Conservation (phyloP, 2,888 invertebrate species). For the Acronicta alni region DNA sequence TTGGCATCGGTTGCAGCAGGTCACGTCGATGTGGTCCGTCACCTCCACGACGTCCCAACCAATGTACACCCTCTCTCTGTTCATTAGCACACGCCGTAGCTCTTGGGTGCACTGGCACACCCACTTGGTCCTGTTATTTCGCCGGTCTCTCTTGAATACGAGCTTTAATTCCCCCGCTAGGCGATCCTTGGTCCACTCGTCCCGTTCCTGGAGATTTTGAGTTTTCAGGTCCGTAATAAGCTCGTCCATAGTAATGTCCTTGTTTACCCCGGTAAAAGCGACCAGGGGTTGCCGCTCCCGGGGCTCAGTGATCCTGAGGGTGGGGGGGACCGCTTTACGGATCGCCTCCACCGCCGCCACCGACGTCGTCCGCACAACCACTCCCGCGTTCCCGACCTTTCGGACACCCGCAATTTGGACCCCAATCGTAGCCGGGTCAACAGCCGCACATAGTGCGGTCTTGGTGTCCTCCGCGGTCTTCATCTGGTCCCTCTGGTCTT, state of each 20-base stretch:
- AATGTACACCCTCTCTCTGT: slow-evolving; percentile 17
- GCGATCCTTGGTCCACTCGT: neutral
- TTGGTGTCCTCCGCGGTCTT: too few species aligned
- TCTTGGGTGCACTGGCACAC: neutral
- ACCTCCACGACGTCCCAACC: slow-evolving; percentile 45
- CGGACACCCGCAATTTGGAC: slow-evolving; percentile 3
- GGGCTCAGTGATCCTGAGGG: too few species aligned
- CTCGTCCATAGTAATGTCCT: slow-evolving; percentile 16
- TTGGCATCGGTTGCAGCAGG: slow-evolving; percentile 59
- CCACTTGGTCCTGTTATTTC: slow-evolving; percentile 5
- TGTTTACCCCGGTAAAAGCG: slow-evolving; percentile 5
- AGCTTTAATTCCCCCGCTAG: too few species aligned
- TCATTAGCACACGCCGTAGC: slow-evolving; percentile 5
- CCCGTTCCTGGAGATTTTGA: slow-evolving; percentile 27
- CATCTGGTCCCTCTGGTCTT: too few species aligned
- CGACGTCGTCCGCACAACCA: neutral
- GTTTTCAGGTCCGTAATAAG: slow-evolving; percentile 12
- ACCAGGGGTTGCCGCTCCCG: too few species aligned
- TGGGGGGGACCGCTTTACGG: too few species aligned
- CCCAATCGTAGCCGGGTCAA: neutral
- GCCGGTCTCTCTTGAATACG: neutral
- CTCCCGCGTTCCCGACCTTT: neutral
- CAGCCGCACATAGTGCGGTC: too few species aligned
- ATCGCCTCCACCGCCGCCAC: neutral
- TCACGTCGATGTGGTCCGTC: slow-evolving; percentile 23